Evolutionary conservation across 2,888 invertebrate species (phyloP).

Genomic region (Ectobius pallidus): DNA sequence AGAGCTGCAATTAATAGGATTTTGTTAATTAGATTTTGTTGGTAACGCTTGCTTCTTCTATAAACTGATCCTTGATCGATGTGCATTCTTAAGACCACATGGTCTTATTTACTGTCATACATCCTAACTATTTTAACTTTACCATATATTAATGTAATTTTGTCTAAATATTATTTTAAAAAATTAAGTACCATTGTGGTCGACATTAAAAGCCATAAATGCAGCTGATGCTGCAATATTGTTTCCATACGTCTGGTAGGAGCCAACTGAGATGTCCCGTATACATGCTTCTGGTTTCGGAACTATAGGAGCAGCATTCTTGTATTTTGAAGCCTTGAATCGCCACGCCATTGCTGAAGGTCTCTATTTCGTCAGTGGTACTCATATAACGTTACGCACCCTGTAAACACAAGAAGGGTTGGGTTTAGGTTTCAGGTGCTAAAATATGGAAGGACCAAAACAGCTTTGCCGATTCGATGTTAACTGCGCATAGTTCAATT

Average conservation of each 20-base stretch:
- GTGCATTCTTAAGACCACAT: too few species aligned
- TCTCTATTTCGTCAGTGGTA: neutral
- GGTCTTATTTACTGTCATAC: too few species aligned
- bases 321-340: slow-evolving; percentile 97
- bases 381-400: slow-evolving; percentile 12
- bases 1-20: too few species aligned
- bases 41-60: too few species aligned
- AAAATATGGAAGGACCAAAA: too few species aligned
- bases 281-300: slow-evolving; percentile 91
- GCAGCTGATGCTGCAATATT: slow-evolving; percentile 92
- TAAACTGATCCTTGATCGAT: too few species aligned
- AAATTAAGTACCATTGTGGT: slow-evolving; percentile 72
- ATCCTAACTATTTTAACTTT: too few species aligned
- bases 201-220: slow-evolving; percentile 95
- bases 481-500: too few species aligned
- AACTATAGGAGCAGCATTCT: slow-evolving; percentile 95
- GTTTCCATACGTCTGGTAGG: slow-evolving; percentile 93
- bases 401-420: neutral
- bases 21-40: too few species aligned
- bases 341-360: slow-evolving; percentile 81
- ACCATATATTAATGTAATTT: too few species aligned
- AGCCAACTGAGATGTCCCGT: slow-evolving; percentile 88
- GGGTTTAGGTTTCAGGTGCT: neutral
- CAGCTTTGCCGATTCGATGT: too few species aligned
- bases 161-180: too few species aligned